These are phyloP conservation scores for Leguminivora glycinivorella DNA, from an alignment of 1,140 invertebrate species.

Conservation along the genomic window DNA sequence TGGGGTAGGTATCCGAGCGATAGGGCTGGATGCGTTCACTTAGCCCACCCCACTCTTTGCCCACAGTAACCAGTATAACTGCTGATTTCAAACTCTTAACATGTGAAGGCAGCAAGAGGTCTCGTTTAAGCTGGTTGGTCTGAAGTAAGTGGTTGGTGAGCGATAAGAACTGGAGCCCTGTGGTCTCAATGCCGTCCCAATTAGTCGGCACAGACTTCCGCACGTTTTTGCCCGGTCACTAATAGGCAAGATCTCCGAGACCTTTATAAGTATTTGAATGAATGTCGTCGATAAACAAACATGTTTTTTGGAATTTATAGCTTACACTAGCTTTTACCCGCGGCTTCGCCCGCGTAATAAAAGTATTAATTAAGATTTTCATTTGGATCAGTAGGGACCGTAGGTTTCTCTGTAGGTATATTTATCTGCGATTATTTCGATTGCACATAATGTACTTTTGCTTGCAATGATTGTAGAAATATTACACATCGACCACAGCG, in stretches of 20 bases:
- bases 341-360: too few relatives aligned
- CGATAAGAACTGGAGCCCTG: conserved; percentile 29
- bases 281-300: conserved; percentile 5
- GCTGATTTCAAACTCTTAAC: background rate
- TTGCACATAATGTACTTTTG: too few relatives aligned
- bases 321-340: too few relatives aligned
- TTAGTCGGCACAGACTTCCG: conserved; percentile 60
- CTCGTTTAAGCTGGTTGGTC: background rate
- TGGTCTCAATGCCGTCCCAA: conserved; percentile 60
- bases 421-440: too few relatives aligned
- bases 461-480: too few relatives aligned
- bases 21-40: background rate
- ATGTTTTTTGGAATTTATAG: background rate
- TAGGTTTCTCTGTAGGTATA: too few relatives aligned
- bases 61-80: background rate
- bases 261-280: conserved; percentile 39
- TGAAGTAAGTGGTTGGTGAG: background rate
- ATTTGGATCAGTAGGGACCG: too few relatives aligned
- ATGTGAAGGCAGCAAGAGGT: background rate
- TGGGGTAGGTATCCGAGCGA: conserved; percentile 7
- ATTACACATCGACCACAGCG: too few relatives aligned
- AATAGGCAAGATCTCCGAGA: conserved; percentile 50
- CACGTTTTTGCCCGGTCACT: conserved; percentile 59
- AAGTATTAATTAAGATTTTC: too few relatives aligned
- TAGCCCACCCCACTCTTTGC: background rate